Conservation (phyloP, 2,113 vertebrate species). For the Cyanoramphus novaezelandiae region DNA sequence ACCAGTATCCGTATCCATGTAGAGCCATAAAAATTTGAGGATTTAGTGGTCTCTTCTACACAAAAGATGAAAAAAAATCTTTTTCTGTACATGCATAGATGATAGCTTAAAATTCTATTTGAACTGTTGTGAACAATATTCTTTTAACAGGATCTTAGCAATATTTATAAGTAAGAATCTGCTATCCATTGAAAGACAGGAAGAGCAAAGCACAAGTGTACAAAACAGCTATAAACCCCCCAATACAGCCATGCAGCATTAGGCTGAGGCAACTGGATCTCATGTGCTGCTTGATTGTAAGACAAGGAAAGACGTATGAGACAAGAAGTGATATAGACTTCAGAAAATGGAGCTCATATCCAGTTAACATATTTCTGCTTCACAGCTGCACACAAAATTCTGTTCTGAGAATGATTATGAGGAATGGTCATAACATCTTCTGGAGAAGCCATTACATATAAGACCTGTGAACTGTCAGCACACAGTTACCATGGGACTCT, state of each 20-base stretch:
- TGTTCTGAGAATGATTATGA: background rate
- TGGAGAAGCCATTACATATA: background rate
- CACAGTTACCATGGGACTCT: background rate
- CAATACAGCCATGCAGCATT: background rate
- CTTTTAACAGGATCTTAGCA: background rate
- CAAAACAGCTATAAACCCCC: background rate
- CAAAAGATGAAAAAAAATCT: background rate
- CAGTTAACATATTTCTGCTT: background rate
- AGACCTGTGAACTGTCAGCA: background rate
- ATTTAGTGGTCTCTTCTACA: background rate
- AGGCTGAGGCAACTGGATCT: background rate
- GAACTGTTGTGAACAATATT: background rate
- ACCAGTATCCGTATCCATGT: background rate
- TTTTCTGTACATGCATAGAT: background rate
- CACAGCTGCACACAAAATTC: background rate
- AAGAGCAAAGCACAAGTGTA: background rate
- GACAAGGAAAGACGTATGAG: background rate
- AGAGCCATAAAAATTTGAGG: background rate
- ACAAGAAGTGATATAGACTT: background rate
- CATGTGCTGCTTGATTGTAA: background rate
- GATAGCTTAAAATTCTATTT: background rate
- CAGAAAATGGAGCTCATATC: background rate
- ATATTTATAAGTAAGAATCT: background rate
- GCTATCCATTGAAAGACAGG: background rate
- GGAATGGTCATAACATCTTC: background rate